phyloP scores from a whole-genome alignment of 2,888 invertebrate genomes.

The Drosophila cognata region DNA sequence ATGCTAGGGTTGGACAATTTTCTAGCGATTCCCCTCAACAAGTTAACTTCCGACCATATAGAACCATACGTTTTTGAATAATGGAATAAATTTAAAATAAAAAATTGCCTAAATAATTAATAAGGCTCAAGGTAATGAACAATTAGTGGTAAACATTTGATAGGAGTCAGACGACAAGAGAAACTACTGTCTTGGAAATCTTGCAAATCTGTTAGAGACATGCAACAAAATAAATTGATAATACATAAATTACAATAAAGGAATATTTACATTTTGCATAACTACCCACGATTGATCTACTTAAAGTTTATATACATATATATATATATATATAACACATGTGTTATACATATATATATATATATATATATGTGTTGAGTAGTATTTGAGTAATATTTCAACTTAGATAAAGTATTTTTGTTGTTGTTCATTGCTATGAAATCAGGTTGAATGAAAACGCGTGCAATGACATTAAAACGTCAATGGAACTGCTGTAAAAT shows the following conservation, averaged over 20 bases:
- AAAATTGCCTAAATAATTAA: neutral
- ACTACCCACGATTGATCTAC: neutral
- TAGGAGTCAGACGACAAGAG: neutral
- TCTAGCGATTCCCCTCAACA: neutral
- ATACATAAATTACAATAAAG: neutral
- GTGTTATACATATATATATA: too few relatives aligned
- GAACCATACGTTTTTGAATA: neutral
- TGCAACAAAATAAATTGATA: neutral
- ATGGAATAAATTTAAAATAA: neutral
- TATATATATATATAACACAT: too few relatives aligned
- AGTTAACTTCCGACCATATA: neutral
- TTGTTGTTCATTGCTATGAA: neutral
- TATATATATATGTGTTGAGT: too few relatives aligned
- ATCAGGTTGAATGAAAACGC: neutral
- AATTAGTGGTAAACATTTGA: neutral
- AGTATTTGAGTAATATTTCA: neutral
- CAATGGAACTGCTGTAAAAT: neutral
- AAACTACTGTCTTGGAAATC: conserved; percentile 22
- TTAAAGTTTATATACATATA: neutral
- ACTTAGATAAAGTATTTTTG: neutral
- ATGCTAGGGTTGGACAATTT: neutral
- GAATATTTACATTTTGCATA: neutral
- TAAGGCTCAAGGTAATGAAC: neutral
- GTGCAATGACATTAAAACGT: neutral
- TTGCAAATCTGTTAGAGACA: neutral